These are phyloP conservation scores for Cataglyphis rosenhaueri DNA, from an alignment of 2,888 invertebrate species.

Conservation along the genomic window DNA sequence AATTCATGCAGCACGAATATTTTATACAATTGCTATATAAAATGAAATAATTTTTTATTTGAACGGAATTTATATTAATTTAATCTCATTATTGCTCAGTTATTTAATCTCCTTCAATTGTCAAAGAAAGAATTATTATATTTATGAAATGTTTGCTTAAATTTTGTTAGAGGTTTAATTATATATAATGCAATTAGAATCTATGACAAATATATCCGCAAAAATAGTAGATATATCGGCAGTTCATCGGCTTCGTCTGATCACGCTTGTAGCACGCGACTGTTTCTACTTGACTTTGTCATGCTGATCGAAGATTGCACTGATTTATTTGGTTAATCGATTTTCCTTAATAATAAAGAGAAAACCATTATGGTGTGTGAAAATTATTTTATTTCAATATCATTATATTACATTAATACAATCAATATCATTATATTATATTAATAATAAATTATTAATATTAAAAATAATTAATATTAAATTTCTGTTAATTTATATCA, in stretches of 20 bases:
- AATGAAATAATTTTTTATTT: neutral
- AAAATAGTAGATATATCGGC: neutral
- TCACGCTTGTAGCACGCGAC: neutral
- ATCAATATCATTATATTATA: no score
- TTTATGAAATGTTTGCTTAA: neutral
- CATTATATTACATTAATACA: neutral
- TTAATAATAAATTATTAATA: no score
- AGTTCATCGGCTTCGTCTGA: neutral
- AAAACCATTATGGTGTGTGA: neutral
- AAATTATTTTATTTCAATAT: neutral
- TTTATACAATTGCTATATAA: neutral
- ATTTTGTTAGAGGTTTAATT: neutral
- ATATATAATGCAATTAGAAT: neutral
- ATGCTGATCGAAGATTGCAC: neutral
- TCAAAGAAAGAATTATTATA: neutral
- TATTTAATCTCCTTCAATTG: neutral
- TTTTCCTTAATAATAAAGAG: neutral
- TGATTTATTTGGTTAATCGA: neutral
- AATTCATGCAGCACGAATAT: neutral
- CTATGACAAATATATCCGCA: neutral
- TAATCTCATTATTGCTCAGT: neutral
- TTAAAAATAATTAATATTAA: neutral
- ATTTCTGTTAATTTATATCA: neutral
- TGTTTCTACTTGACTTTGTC: neutral
- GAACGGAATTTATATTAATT: neutral